Base-by-base conservation (phyloP, 1,140 invertebrate species). In the Drosophila pectinifera region DNA sequence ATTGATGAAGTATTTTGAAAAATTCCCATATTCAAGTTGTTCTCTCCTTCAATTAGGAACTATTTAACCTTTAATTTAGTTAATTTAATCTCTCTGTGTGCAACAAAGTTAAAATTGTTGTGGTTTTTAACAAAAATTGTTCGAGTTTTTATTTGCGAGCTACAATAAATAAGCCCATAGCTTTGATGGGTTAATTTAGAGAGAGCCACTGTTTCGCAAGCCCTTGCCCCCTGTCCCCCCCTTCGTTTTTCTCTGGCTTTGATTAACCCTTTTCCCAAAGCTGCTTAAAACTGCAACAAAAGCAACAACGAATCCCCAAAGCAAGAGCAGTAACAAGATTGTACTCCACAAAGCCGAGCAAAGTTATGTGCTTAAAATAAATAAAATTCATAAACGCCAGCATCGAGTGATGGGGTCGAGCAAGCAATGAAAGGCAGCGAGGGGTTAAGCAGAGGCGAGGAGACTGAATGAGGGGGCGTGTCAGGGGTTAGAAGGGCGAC, bases 311-410 rank as follows among this genome's bases (percentile, higher is more conserved):
- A 57, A 57, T 42, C 58, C 53, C 59, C 58, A 73, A 80, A 77
- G 62, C 82, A 76, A 81, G 67, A 77, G 73, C 61, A 51, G 49
- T 55, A 62, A 85, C 75, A 62, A 74, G 56, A 63, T 61, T 70
- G 64, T 68, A 68, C 51, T 57, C 51, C 49, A 70, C 64, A 70
- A 70, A 64, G 68, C 49, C 45, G 62, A 72, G 56, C 45, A 75
- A 80, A 85, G 68, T 85, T 80, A 77, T 85, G 81, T 74, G 78
- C 73, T 78, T 57, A 53, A 86, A 86, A 81, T 86, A 81, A 85
- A 86, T 86, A 65, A 86, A 86, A 81, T 86, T 85, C 73, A 86
- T 85, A 84, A 83, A 62, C 72, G 64, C 43, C 64, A 79, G 49
- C 72, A 59, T 63, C 49, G 46, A 80, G 56, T 76, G 73, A 70